Evolutionary conservation across 2,888 invertebrate species (phyloP).

Genomic region (Strigamia maritima): DNA sequence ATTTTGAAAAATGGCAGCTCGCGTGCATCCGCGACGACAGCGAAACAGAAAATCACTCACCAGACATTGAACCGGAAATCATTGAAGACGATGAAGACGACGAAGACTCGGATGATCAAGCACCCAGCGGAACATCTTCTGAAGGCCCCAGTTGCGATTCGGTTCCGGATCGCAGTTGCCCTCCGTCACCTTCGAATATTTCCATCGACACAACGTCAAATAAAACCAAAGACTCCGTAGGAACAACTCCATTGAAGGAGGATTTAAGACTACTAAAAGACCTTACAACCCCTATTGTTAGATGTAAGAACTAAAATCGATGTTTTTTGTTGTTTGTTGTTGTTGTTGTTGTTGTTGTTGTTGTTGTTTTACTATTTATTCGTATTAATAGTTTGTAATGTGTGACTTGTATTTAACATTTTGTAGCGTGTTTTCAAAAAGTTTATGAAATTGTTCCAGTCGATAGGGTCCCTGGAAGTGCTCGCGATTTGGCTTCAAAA

Average conservation of each 20-base stretch:
- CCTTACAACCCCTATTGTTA: not conserved
- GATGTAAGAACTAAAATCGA: not conserved
- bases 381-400: not conserved
- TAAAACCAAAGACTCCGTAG: constrained; percentile 4
- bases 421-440: constrained; percentile 33
- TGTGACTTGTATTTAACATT: not conserved
- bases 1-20: not conserved
- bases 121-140: not conserved
- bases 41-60: constrained; percentile 21
- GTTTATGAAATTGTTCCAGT: constrained; percentile 33
- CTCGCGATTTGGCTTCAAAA: constrained; percentile 4
- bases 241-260: not conserved
- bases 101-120: constrained; percentile 28
- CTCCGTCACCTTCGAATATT: constrained; percentile 19
- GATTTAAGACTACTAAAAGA: not conserved
- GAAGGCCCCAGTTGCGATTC: constrained; percentile 25
- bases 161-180: constrained; percentile 25
- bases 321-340: not conserved
- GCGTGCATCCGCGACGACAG: constrained; percentile 27
- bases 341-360: too few species aligned
- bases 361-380: not conserved
- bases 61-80: not conserved
- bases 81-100: constrained; percentile 35
- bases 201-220: not conserved
- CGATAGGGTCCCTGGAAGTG: constrained; percentile 16